phyloP scores from a whole-genome alignment of 1,140 invertebrate species.

The Zaprionus taronus region DNA sequence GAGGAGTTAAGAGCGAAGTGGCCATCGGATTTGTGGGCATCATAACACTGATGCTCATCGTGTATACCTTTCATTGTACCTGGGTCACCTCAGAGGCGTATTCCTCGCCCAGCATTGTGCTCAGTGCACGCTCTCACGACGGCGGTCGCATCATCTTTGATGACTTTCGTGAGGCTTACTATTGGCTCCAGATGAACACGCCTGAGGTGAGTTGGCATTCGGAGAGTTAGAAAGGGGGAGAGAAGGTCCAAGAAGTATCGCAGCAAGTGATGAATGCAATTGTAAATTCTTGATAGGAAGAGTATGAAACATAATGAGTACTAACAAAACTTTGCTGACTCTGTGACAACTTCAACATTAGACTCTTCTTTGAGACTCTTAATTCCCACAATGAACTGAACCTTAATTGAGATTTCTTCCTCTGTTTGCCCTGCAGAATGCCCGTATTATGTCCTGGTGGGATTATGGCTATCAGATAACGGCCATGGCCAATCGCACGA shows the following conservation, averaged over 20 bases:
- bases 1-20: slow-evolving; percentile 95
- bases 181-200: slow-evolving; percentile 99
- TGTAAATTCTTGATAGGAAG: slow-evolving; percentile 76
- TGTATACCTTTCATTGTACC: slow-evolving; percentile 98
- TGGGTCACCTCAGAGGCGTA: slow-evolving; percentile 99
- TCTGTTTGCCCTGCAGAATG: slow-evolving; percentile 87
- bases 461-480: slow-evolving; percentile 99
- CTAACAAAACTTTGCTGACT: slow-evolving; percentile 62
- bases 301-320: slow-evolving; percentile 83
- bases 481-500: slow-evolving; percentile 99
- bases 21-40: slow-evolving; percentile 93
- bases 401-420: slow-evolving; percentile 9
- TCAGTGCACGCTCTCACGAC: slow-evolving; percentile 97
- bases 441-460: slow-evolving; percentile 99
- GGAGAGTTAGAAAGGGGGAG: not conserved
- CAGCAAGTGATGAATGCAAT: slow-evolving; percentile 61
- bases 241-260: not conserved
- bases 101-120: slow-evolving; percentile 98
- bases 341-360: not conserved
- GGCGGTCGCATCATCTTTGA: slow-evolving; percentile 98
- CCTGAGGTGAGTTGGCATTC: slow-evolving; percentile 87
- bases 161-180: slow-evolving; percentile 98
- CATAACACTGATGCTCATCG: slow-evolving; percentile 93
- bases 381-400: not conserved
- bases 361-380: not conserved